Evolutionary conservation across 2,888 invertebrate genomes (phyloP).

Genomic region (Leucoma salicis): DNA sequence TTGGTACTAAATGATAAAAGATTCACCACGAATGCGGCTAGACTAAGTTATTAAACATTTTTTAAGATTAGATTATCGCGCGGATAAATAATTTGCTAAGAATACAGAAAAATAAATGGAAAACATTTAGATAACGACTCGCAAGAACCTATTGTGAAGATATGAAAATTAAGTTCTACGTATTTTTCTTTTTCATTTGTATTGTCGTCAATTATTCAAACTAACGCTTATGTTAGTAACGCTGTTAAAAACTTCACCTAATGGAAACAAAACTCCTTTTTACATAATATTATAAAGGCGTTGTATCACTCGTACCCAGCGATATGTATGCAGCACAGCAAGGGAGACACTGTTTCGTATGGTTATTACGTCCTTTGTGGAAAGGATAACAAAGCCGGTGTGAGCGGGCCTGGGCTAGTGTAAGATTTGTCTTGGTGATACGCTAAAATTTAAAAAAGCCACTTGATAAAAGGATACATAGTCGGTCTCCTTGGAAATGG

Average conservation of each 20-base stretch:
- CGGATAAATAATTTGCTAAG: conserved; percentile 22
- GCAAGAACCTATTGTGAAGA: no score
- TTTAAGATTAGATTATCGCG: conserved; percentile 27
- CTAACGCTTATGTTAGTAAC: no score
- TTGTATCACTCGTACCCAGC: conserved; percentile 45
- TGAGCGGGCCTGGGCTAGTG: conserved; percentile 53
- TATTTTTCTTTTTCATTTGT: conserved; percentile 11
- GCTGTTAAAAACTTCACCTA: conserved; percentile 60
- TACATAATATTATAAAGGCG: conserved; percentile 69
- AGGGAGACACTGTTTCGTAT: conserved; percentile 80
- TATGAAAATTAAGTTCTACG: no score
- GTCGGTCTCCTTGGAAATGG: conserved; percentile 71
- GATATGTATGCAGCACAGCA: conserved; percentile 77
- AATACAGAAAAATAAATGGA: no score
- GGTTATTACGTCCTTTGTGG: conserved; percentile 80
- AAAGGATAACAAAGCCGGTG: conserved; percentile 68
- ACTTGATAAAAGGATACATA: conserved; percentile 41
- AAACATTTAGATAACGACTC: no score
- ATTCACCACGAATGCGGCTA: conserved; percentile 32
- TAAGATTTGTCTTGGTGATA: conserved; percentile 77
- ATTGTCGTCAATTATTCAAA: conserved; percentile 53
- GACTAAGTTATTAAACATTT: conserved; percentile 30
- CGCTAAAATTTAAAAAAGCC: conserved; percentile 70
- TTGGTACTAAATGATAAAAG: conserved; percentile 44
- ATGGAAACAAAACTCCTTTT: conserved; percentile 76